A percentile compares a stretch with the other conserved stretches of the same genome.
phyloP scores from a whole-genome alignment of 1,140 invertebrate genomes.

The Bombus affinis region DNA sequence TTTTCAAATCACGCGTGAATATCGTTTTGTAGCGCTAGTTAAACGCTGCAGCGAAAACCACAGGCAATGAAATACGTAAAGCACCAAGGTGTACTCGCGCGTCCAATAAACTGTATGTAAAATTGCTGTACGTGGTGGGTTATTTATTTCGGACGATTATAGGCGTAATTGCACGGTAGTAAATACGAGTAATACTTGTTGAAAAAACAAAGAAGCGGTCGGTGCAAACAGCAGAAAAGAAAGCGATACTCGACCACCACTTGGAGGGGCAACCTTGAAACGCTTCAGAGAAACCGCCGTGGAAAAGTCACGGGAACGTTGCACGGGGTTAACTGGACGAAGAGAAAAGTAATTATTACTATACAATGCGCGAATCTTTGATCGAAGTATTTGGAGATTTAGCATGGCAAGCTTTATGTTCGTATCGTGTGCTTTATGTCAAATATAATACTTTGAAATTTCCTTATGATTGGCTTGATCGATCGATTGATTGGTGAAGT shows the following conservation, averaged over 20 bases:
- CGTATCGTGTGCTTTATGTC: too few relatives aligned
- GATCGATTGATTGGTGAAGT: too few relatives aligned
- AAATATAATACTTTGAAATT: too few relatives aligned
- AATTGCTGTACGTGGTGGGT: background rate
- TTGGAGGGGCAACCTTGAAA: constrained; percentile 16
- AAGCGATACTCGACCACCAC: constrained; percentile 5
- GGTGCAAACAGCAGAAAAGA: background rate
- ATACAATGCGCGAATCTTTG: background rate
- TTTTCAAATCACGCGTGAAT: background rate
- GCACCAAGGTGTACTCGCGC: background rate
- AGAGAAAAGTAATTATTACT: background rate
- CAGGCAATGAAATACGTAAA: background rate
- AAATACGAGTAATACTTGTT: background rate
- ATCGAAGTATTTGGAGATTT: too few relatives aligned
- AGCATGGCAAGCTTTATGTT: too few relatives aligned
- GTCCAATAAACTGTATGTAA: background rate
- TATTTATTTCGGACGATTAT: background rate
- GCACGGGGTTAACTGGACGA: background rate
- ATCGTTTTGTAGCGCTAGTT: background rate
- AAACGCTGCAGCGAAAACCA: background rate
- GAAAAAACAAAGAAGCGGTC: constrained; percentile 1
- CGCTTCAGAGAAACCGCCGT: background rate
- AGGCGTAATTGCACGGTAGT: background rate
- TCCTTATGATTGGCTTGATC: too few relatives aligned
- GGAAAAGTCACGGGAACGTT: constrained; percentile 7